Conservation (phyloP, 2,797 vertebrate genomes). For the Myotis planiceps region DNA sequence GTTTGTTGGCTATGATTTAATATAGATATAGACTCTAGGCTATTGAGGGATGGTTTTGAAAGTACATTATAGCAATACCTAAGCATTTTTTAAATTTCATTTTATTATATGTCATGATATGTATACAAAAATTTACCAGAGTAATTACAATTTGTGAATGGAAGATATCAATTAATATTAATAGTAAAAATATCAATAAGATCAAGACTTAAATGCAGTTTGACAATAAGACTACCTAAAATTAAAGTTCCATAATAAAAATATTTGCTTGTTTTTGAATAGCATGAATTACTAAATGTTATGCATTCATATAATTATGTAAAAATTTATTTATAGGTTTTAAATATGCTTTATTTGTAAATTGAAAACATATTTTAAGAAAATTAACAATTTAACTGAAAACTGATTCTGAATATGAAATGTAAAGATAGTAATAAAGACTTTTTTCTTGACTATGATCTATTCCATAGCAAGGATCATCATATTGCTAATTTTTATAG, state of each 20-base stretch:
- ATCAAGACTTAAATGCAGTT: neutral
- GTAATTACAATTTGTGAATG: slow-evolving; percentile 5
- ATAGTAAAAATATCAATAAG: neutral
- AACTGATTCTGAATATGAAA: neutral
- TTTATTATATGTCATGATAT: neutral
- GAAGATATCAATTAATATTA: neutral
- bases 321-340: neutral
- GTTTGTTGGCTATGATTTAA: neutral
- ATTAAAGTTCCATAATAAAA: neutral
- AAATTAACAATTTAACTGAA: slow-evolving; percentile 1
- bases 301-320: neutral
- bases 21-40: neutral
- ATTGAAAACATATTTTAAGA: neutral
- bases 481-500: neutral
- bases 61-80: neutral
- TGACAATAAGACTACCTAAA: neutral
- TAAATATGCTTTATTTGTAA: neutral
- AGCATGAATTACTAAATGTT: neutral
- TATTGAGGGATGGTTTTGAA: neutral
- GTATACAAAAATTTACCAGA: neutral
- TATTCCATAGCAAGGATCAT: neutral
- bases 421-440: neutral
- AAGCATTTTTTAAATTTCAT: neutral
- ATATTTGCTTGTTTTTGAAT: slow-evolving; percentile 13
- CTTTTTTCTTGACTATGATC: neutral